Percentiles rank a stretch among this genome's conserved stretches.
Conservation (phyloP, 2,888 invertebrate species). For the Athalia cordata region DNA sequence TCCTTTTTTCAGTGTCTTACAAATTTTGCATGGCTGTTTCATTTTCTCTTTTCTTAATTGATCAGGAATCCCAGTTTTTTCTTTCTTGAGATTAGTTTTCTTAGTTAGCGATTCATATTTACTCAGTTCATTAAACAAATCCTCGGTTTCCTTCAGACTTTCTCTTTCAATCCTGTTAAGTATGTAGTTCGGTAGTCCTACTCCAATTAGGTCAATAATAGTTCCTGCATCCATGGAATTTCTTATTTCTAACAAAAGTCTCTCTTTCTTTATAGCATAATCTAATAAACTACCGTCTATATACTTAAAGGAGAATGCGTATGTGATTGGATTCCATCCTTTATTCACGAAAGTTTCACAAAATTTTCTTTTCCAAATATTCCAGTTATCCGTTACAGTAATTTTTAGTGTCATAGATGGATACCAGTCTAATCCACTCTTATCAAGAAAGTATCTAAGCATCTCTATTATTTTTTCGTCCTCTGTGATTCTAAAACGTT, state of each 20-base stretch:
- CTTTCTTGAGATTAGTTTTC: slow-evolving; percentile 25
- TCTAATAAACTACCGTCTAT: slow-evolving; percentile 55
- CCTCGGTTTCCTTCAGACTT: too few relatives aligned
- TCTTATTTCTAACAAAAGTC: slow-evolving; percentile 51
- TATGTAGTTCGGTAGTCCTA: slow-evolving; percentile 48
- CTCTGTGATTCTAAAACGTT: slow-evolving; percentile 47
- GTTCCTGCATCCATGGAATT: slow-evolving; percentile 48
- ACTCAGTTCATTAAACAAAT: too few relatives aligned
- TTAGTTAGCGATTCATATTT: not conserved
- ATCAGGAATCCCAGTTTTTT: not conserved
- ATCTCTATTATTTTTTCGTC: slow-evolving; percentile 44
- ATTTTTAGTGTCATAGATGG: slow-evolving; percentile 13
- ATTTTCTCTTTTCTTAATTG: slow-evolving; percentile 11
- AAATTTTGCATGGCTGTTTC: slow-evolving; percentile 37
- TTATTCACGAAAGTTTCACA: slow-evolving; percentile 56
- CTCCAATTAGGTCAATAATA: slow-evolving; percentile 49
- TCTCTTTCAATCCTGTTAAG: slow-evolving; percentile 47
- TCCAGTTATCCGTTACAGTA: not conserved
- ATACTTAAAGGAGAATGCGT: slow-evolving; percentile 56
- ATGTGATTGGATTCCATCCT: slow-evolving; percentile 55
- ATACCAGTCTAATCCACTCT: slow-evolving; percentile 6
- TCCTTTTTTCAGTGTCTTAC: slow-evolving; percentile 30
- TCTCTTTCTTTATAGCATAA: slow-evolving; percentile 54
- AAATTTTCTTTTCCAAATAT: slow-evolving; percentile 43
- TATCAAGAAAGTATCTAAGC: slow-evolving; percentile 36